Percentiles rank a stretch among this genome's conserved stretches.
Evolutionary conservation across 64 coral and sea anemone genomes (phyloP).

Genomic region (Actinia equina): DNA sequence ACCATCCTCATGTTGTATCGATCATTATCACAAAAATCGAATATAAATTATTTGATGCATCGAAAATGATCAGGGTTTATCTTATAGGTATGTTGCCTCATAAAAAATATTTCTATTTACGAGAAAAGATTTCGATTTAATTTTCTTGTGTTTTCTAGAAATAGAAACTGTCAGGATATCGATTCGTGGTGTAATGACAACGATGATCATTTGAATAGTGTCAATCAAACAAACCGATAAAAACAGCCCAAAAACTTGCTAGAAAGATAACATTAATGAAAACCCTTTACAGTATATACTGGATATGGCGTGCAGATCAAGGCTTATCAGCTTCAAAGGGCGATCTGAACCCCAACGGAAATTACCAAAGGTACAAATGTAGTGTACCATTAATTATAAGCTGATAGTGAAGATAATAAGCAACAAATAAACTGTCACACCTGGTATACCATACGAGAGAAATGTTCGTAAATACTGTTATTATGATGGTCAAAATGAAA

Average conservation of each 20-base stretch:
- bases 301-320: neutral
- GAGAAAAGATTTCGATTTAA: too few species aligned
- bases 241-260: neutral
- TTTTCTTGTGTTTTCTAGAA: too few species aligned
- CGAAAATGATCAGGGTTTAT: too few species aligned
- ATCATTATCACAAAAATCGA: too few species aligned
- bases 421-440: neutral
- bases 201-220: neutral
- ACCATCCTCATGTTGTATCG: too few species aligned
- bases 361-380: neutral
- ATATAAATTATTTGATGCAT: too few species aligned
- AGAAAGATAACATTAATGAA: neutral
- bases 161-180: too few species aligned
- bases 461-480: too few species aligned
- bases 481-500: too few species aligned
- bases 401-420: neutral
- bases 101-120: too few species aligned
- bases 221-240: neutral
- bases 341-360: neutral
- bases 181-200: neutral
- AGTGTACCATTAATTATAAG: neutral
- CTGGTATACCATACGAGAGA: too few species aligned
- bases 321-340: neutral
- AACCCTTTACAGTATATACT: neutral
- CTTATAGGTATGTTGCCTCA: too few species aligned